Evolutionary conservation across 2,113 vertebrate genomes (phyloP).

Genomic region (Oophaga pumilio): DNA sequence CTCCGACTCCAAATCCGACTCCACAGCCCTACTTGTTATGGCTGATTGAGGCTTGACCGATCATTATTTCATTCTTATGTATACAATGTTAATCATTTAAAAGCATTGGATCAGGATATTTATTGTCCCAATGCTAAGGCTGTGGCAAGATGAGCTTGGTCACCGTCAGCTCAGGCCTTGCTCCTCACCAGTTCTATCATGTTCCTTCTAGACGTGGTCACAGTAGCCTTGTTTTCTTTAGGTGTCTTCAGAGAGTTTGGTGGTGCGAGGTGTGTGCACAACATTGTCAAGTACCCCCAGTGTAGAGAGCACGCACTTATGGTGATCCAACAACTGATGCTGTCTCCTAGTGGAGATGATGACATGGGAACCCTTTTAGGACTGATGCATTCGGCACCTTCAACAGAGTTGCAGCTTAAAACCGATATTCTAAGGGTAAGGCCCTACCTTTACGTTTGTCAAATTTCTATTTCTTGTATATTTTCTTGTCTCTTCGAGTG

Average conservation of each 20-base stretch:
- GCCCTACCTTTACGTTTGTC: not conserved
- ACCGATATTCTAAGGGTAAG: conserved; percentile 91
- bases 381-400: conserved; percentile 93
- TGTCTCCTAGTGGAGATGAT: conserved; percentile 93
- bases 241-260: conserved; percentile 97
- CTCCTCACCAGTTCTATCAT: no score
- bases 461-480: not conserved
- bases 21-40: no score
- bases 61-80: no score
- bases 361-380: conserved; percentile 98
- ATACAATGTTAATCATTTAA: no score
- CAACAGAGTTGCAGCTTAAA: conserved; percentile 91
- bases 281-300: conserved; percentile 94
- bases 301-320: conserved; percentile 93
- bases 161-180: no score
- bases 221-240: conserved; percentile 57
- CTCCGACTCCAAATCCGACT: no score
- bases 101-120: no score
- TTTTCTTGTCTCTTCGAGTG: not conserved
- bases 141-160: no score
- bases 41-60: no score
- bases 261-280: conserved; percentile 93
- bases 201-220: not conserved
- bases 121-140: no score
- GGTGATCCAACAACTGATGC: conserved; percentile 94